These are phyloP conservation scores for Drosophila lacicola DNA, from an alignment of 2,888 invertebrate species.

Conservation along the genomic window DNA sequence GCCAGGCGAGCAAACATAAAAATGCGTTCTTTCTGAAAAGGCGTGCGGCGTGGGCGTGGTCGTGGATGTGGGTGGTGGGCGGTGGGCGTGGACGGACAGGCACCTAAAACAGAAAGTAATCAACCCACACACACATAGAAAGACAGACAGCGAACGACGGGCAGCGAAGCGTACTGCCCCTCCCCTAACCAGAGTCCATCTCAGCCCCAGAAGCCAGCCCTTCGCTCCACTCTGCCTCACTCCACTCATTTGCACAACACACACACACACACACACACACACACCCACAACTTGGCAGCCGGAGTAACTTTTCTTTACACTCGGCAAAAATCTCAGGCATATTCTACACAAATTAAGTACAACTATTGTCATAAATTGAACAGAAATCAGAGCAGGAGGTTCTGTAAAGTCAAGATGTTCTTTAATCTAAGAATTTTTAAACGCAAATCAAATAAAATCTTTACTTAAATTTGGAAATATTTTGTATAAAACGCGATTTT, in stretches of 20 bases:
- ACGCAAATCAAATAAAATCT: too few relatives aligned
- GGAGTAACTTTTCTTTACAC: constrained; percentile 67
- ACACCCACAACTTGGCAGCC: constrained; percentile 78
- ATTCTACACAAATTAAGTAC: too few relatives aligned
- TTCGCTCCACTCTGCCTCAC: constrained; percentile 10
- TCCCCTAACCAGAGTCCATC: constrained; percentile 6
- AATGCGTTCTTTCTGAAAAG: constrained; percentile 72
- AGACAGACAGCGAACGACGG: constrained; percentile 26
- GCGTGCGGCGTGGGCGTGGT: constrained; percentile 3
- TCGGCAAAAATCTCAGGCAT: background rate
- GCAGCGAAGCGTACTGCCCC: constrained; percentile 24
- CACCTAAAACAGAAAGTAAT: constrained; percentile 79
- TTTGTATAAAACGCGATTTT: too few relatives aligned
- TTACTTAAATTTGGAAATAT: too few relatives aligned
- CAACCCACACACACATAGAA: constrained; percentile 64
- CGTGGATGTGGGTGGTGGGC: constrained; percentile 6
- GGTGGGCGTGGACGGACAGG: constrained; percentile 58
- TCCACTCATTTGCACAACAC: constrained; percentile 77
- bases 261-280: constrained; percentile 71
- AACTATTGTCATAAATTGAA: background rate
- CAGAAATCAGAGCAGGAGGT: background rate
- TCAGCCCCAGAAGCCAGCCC: constrained; percentile 3
- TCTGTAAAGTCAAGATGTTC: too few relatives aligned
- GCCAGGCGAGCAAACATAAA: constrained; percentile 79
- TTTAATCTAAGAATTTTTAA: background rate